A percentile compares a stretch with the other conserved stretches of the same genome.
Conservation (phyloP, 2,797 vertebrate species). For the Gymnodraco acuticeps region DNA sequence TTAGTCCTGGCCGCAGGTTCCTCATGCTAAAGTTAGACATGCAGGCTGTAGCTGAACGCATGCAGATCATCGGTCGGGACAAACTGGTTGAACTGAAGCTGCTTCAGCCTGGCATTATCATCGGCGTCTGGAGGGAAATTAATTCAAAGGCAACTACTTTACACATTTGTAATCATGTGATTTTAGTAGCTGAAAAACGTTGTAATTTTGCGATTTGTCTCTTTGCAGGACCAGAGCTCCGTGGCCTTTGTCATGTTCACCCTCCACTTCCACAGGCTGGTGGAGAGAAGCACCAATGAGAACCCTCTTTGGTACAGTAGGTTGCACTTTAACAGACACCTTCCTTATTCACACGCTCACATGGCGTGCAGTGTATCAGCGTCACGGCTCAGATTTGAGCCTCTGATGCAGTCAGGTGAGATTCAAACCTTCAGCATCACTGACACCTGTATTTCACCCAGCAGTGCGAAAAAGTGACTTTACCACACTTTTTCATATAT, state of each 20-base stretch:
- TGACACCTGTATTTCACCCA: slow-evolving; percentile 8
- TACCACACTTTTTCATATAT: neutral
- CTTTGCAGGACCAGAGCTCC: slow-evolving; percentile 73
- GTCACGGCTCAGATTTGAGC: slow-evolving; percentile 37
- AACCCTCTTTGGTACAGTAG: slow-evolving; percentile 83
- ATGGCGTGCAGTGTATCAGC: slow-evolving; percentile 17
- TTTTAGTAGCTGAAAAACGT: slow-evolving; percentile 4
- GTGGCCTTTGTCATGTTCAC: slow-evolving; percentile 91
- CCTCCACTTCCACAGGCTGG: slow-evolving; percentile 90
- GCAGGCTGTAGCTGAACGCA: slow-evolving; percentile 65
- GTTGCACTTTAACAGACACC: slow-evolving; percentile 37
- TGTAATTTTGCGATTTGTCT: slow-evolving; percentile 7
- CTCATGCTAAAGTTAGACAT: slow-evolving; percentile 85
- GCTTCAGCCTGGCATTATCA: slow-evolving; percentile 83
- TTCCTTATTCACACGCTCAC: slow-evolving; percentile 26
- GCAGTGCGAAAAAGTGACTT: neutral
- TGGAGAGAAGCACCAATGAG: slow-evolving; percentile 90
- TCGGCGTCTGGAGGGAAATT: slow-evolving; percentile 93
- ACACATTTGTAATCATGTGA: slow-evolving; percentile 2
- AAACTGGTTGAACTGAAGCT: slow-evolving; percentile 83
- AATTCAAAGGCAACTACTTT: slow-evolving; percentile 1
- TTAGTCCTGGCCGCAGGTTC: slow-evolving; percentile 86
- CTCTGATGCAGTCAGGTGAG: slow-evolving; percentile 21
- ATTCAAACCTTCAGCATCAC: slow-evolving; percentile 15
- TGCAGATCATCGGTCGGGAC: slow-evolving; percentile 82